These are phyloP conservation scores for Dipodomys spectabilis DNA, from an alignment of 2,113 vertebrate genomes.

Conservation along the genomic window DNA sequence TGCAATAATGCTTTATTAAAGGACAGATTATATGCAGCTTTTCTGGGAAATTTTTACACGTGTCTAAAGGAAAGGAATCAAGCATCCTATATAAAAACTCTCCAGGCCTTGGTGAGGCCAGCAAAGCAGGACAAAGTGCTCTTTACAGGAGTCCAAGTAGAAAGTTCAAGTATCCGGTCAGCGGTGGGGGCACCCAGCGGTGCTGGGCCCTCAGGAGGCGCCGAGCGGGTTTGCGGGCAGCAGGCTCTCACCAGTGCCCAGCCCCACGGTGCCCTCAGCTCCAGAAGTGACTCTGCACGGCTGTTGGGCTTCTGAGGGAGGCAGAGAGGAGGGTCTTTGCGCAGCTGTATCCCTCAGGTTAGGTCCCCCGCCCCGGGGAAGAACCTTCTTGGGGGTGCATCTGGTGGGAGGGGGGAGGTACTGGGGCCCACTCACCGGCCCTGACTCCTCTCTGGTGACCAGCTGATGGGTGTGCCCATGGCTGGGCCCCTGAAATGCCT, in stretches of 20 bases:
- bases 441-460: no score
- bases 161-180: slow-evolving; percentile 85
- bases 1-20: slow-evolving; percentile 89
- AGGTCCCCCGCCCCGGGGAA: no score
- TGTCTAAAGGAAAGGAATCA: slow-evolving; percentile 16
- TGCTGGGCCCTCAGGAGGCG: slow-evolving; percentile 62
- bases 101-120: slow-evolving; percentile 78
- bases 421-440: neutral
- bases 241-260: slow-evolving; percentile 23
- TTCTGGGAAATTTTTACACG: slow-evolving; percentile 49
- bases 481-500: no score
- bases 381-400: no score
- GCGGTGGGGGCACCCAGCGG: slow-evolving; percentile 64
- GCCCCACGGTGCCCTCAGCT: neutral
- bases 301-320: slow-evolving; percentile 69
- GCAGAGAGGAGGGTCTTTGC: neutral
- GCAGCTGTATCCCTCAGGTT: neutral
- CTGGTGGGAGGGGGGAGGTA: no score
- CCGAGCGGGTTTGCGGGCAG: neutral
- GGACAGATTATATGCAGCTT: slow-evolving; percentile 78
- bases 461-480: neutral
- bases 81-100: slow-evolving; percentile 61
- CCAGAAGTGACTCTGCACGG: slow-evolving; percentile 26
- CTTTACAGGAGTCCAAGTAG: slow-evolving; percentile 83
- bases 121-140: slow-evolving; percentile 89